A percentile compares a stretch with the other conserved stretches of the same genome.
phyloP scores from a whole-genome alignment of 1,140 invertebrate genomes.

The Diachasmimorpha longicaudata region DNA sequence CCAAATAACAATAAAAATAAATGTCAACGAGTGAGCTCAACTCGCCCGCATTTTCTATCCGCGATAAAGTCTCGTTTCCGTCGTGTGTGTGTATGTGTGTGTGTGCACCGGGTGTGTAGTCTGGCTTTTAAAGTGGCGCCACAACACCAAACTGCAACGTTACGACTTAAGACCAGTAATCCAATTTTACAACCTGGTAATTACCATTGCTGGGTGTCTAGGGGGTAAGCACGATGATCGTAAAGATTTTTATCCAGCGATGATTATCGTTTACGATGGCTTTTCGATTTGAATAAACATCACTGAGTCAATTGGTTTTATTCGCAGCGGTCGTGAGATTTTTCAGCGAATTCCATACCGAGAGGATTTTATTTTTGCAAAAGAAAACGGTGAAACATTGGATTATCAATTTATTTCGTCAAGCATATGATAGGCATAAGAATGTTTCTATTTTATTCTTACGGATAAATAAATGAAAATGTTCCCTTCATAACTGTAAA shows the following conservation, averaged over 20 bases:
- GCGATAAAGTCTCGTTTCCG: conserved; percentile 2
- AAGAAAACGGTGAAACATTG: too few species aligned
- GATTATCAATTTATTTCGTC: too few species aligned
- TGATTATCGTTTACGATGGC: conserved; percentile 18
- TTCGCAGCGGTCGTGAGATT: not conserved
- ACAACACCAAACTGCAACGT: conserved; percentile 5
- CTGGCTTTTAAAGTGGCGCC: conserved; percentile 22
- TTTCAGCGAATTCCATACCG: too few species aligned
- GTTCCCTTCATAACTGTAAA: too few species aligned
- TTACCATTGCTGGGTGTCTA: conserved; percentile 21
- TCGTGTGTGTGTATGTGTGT: not conserved
- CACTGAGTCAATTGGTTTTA: not conserved
- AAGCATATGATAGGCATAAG: too few species aligned
- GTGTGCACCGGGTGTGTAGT: not conserved
- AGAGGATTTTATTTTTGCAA: too few species aligned
- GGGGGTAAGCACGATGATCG: not conserved
- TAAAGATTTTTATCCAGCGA: conserved; percentile 14
- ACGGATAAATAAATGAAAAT: too few species aligned
- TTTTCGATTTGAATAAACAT: conserved; percentile 5
- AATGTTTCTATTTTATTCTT: too few species aligned
- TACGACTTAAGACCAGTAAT: conserved; percentile 29
- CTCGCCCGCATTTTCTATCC: not conserved
- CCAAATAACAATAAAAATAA: conserved; percentile 7
- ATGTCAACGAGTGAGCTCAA: conserved; percentile 4
- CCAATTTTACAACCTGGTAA: conserved; percentile 31